phyloP scores from a whole-genome alignment of 2,888 invertebrate species.

The Fabriciana adippe region DNA sequence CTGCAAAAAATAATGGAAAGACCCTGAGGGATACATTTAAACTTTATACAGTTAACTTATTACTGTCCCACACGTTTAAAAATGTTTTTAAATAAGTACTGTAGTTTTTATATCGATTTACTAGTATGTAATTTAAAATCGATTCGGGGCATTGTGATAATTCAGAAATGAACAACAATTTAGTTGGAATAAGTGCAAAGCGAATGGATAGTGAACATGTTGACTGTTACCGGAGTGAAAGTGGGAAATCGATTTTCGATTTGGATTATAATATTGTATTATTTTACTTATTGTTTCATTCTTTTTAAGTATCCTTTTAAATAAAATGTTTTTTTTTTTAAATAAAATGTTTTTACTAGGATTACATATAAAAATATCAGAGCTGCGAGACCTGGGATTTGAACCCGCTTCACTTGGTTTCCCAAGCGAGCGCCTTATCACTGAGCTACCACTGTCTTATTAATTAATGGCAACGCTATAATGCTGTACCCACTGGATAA shows the following conservation, averaged over 20 bases:
- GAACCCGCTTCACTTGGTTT: too few relatives aligned
- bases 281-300: neutral
- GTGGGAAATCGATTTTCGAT: conserved; percentile 28
- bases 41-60: too few relatives aligned
- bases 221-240: conserved; percentile 20
- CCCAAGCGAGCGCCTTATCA: too few relatives aligned
- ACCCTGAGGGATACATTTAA: too few relatives aligned
- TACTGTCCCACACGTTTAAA: neutral
- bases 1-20: too few relatives aligned
- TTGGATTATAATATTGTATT: conserved; percentile 12
- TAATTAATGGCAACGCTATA: neutral
- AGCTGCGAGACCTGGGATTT: too few relatives aligned
- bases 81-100: conserved; percentile 13
- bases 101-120: conserved; percentile 17
- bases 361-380: too few relatives aligned
- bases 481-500: neutral
- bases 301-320: too few relatives aligned
- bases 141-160: conserved; percentile 36
- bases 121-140: conserved; percentile 40
- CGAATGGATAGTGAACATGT: conserved; percentile 26
- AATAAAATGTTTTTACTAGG: too few relatives aligned
- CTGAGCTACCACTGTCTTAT: too few relatives aligned
- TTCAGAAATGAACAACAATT: conserved; percentile 26
- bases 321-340: too few relatives aligned
- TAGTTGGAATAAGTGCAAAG: conserved; percentile 26